Base-by-base conservation (phyloP, 2,113 vertebrate genomes). In the Chlorodrepanis virens region DNA sequence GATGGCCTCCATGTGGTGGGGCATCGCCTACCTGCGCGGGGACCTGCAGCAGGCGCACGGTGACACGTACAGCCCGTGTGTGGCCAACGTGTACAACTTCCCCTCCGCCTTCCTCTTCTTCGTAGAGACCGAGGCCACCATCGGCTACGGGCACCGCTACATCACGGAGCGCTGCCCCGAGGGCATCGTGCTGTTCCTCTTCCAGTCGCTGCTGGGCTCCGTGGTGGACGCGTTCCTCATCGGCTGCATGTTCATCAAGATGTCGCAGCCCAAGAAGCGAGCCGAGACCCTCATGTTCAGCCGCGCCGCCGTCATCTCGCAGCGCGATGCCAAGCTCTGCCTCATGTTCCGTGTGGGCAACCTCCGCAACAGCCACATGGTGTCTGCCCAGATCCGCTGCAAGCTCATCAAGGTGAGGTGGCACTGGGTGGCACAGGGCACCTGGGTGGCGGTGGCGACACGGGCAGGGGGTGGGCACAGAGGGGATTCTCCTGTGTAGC, bases 241-340 rank as follows among this genome's bases (percentile, higher is more conserved):
- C 87, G 99, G 99, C 96, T 99, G 99, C 97, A 99, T 99, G 99
- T 99, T 99, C 95, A 99, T 99, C 97, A 99, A 99, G 98, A 99
- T 99, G 99, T 99, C 99, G 39, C 99, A 99, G 97, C 99, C 99
- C 95, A 99, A 99, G 98, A 99, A 99, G 93, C 97, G 99, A 97
- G 99, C 99, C 0, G 99, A 99, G 98, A 99, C 99, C 6, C 96
- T 99, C 79, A 99, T 99, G 99, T 99, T 99, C 95, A 99, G 99
- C 79, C 98, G 99, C 40, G 99, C 99, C 11, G 99, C 96, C 4
- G 87, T 89, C 79, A 99, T 99, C 96, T 99, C 99, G 54, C 79
- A 99, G 99, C 98, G 99, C 87, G 99, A 99, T 80, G 99, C 99
- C 15, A 99, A 99, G 97, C 99, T 99, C 96, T 99, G 99, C 94